Evolutionary conservation across 2,113 vertebrate genomes (phyloP).

Genomic region (Brachyhypopomus occidentalis): DNA sequence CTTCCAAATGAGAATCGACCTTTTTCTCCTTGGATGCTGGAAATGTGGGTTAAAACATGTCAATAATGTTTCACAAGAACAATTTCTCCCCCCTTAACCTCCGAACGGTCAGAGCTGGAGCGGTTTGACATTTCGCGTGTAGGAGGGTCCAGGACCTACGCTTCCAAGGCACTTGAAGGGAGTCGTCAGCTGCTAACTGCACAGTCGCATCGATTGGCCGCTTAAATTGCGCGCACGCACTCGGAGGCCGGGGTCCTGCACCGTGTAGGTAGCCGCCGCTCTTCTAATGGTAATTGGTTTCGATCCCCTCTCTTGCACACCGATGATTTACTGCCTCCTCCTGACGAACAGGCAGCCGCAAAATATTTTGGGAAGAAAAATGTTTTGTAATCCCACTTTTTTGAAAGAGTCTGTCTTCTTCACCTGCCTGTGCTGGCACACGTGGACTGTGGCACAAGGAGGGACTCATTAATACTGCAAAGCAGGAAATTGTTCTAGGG

Average conservation of each 20-base stretch:
- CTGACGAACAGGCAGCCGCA: slow-evolving; percentile 84
- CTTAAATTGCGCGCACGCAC: slow-evolving; percentile 93
- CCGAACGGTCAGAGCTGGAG: slow-evolving; percentile 78
- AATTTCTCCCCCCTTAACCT: slow-evolving; percentile 80
- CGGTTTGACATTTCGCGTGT: slow-evolving; percentile 85
- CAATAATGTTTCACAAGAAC: slow-evolving; percentile 96
- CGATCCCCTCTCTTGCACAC: slow-evolving; percentile 86
- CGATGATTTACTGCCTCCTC: slow-evolving; percentile 80
- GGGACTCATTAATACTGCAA: slow-evolving; percentile 59
- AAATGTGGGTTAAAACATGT: slow-evolving; percentile 93
- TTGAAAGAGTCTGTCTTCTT: slow-evolving; percentile 23
- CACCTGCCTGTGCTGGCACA: neutral
- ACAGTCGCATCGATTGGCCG: slow-evolving; percentile 86
- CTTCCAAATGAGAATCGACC: slow-evolving; percentile 58
- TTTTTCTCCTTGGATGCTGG: slow-evolving; percentile 73
- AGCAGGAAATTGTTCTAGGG: slow-evolving; percentile 61
- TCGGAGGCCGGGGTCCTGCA: slow-evolving; percentile 88
- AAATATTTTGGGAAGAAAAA: slow-evolving; percentile 89
- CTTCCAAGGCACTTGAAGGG: slow-evolving; percentile 79
- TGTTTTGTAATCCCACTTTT: slow-evolving; percentile 69
- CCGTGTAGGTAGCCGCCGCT: slow-evolving; percentile 78
- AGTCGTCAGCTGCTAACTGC: slow-evolving; percentile 85
- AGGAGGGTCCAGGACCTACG: neutral
- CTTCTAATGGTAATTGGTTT: slow-evolving; percentile 98
- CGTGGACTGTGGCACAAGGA: slow-evolving; percentile 48